Evolutionary conservation across 2,888 invertebrate species (phyloP), one percentile per base, ranked within the genome.

Genomic region (Physocephala rufipes): DNA sequence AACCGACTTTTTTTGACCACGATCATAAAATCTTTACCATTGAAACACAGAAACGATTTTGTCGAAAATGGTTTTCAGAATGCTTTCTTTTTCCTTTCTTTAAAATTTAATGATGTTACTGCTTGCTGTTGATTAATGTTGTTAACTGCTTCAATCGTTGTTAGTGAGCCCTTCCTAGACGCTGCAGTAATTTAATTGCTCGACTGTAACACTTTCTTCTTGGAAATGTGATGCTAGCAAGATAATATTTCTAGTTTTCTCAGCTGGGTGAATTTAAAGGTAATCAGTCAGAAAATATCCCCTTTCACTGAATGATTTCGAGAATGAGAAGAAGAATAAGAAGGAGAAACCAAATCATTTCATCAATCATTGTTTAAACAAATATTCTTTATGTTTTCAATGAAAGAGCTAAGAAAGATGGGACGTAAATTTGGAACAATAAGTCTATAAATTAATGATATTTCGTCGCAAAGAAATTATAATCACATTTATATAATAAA

Each of bases 161-260:
- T 59, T 21, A 47, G 30, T 59, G 65, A 43, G 30, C 28, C 53
- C n/a, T 43, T 63, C 67, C 58, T 45, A 58, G 62, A 61, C 65
- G 53, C 63, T 49, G 55, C 47, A 16, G 55, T 49, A 12, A 30
- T 63, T 62, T 58, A 62, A 67, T 67, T 16, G 26, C 24, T n/a
- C 24, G 53, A 45, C 21, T 15, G 28, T 47, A 26, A 70, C 64
- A 64, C 36, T 30, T 65, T 21, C 65, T 70, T 28, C 16, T 21
- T 21, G 61, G 62, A 21, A 65, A 4, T 36, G 51, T 51, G n/a
- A 71, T 68, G 21, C 69, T 30, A 2, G 55, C 69, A 45, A 68
- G 36, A n/a, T 61, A 70, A 15, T 4, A 45, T 9, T 49, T 19
- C n/a, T 21, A n/a, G 67, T 64, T 26, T 7, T 4, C 49, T 4